A percentile compares a stretch with the other conserved stretches of the same genome.
These are phyloP conservation scores for Uropetala carovei DNA, from an alignment of 2,888 invertebrate genomes.

Conservation along the genomic window DNA sequence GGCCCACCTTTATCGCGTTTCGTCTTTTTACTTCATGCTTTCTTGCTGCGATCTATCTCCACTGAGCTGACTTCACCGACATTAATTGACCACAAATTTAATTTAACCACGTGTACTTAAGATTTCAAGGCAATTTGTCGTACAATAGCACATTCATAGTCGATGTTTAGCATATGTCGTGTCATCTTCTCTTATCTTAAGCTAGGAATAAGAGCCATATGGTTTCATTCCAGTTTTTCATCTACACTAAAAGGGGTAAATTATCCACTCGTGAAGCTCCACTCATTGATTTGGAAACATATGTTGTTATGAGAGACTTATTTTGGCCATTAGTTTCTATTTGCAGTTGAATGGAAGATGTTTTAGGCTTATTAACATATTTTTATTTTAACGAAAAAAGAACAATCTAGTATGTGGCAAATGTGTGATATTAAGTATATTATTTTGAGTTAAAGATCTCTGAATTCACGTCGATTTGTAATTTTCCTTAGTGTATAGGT, in stretches of 20 bases:
- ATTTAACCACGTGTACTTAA: slow-evolving; percentile 26
- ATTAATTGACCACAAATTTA: slow-evolving; percentile 34
- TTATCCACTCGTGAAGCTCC: background rate
- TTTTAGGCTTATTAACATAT: no score
- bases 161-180: slow-evolving; percentile 47
- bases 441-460: no score
- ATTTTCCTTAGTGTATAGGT: no score
- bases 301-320: background rate
- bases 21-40: no score
- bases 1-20: no score
- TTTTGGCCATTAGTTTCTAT: background rate
- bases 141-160: slow-evolving; percentile 3
- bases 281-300: slow-evolving; percentile 32
- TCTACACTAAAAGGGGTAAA: slow-evolving; percentile 44
- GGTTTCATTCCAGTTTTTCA: background rate
- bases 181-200: background rate
- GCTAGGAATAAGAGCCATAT: slow-evolving; percentile 1
- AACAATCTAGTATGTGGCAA: no score
- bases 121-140: slow-evolving; percentile 18
- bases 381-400: no score
- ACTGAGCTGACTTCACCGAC: slow-evolving; percentile 4
- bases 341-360: slow-evolving; percentile 14
- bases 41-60: background rate
- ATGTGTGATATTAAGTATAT: no score
- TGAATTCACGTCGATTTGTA: no score